Base-by-base conservation (phyloP, 2,113 vertebrate genomes). In the Dasypus novemcinctus region DNA sequence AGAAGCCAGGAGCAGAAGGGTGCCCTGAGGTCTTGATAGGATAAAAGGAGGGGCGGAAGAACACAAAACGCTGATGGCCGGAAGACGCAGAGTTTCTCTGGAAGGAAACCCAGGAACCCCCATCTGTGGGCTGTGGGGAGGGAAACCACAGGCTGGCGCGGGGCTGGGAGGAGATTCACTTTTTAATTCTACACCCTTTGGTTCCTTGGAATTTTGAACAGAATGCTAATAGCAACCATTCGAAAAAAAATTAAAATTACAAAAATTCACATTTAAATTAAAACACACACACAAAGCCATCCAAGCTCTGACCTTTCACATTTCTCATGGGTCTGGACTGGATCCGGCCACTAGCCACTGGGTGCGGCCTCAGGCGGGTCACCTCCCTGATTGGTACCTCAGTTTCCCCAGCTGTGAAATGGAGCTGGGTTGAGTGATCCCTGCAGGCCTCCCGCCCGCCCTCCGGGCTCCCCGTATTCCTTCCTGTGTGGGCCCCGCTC, bases 11-110 rank as follows among this genome's bases (percentile, higher is more conserved):
- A n/a, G 25, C 46, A 52, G 27, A 43, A 46, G 0, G 4, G 29
- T 1, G 5, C 36, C n/a, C n/a, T 12, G 17, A 25, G 11, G 5
- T 17, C 63, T 21, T 5, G 8, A 15, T 43, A 33, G 74, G n/a
- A 43, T 4, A 3, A 36, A 63, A 64, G 66, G 46, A 52, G 63
- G 21, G 13, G 68, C 1, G 0, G 25, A 2, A 2, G 0, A 0
- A 21, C 4, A 17, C 49, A 29, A 29, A 33, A 2, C 2, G 5
- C 11, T 71, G 13, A 9, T 64, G 23, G 31, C 46, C 12, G 38
- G 49, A 9, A 54, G 10, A 4, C 1, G 6, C 61, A 23, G 25
- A 36, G 5, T 46, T 54, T 54, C 64, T 78, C 88, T 72, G 84
- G 74, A 63, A 72, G 75, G 29, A 71, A 80, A 54, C 36, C 36